phyloP scores from a whole-genome alignment of 2,113 vertebrate species.

The Xiphias gladius region DNA sequence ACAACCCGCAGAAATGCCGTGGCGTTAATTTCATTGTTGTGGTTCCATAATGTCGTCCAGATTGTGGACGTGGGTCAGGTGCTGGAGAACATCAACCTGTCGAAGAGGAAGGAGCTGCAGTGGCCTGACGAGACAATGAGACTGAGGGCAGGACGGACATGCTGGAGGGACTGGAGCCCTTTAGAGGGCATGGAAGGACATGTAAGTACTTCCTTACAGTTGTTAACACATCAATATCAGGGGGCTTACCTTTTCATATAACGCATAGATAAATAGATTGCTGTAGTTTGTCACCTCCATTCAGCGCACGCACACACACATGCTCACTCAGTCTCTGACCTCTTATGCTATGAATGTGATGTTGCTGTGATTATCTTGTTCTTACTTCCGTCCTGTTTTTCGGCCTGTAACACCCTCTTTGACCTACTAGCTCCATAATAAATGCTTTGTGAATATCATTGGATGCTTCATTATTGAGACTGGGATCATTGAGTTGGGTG shows the following conservation, averaged over 20 bases:
- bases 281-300: neutral
- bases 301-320: neutral
- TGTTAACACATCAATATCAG: neutral
- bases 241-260: neutral
- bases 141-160: slow-evolving; percentile 94
- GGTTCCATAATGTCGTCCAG: slow-evolving; percentile 72
- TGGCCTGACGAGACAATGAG: slow-evolving; percentile 97
- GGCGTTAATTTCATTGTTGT: neutral
- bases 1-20: neutral
- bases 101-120: slow-evolving; percentile 97
- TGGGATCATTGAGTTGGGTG: slow-evolving; percentile 97
- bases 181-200: slow-evolving; percentile 99
- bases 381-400: slow-evolving; percentile 8
- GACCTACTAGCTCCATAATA: slow-evolving; percentile 36
- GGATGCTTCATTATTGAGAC: slow-evolving; percentile 90
- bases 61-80: slow-evolving; percentile 94
- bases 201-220: slow-evolving; percentile 83
- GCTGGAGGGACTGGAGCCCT: slow-evolving; percentile 99
- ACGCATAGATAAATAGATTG: neutral
- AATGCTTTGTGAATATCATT: slow-evolving; percentile 18
- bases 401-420: neutral
- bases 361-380: slow-evolving; percentile 10
- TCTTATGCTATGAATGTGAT: slow-evolving; percentile 13
- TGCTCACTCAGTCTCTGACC: neutral
- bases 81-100: slow-evolving; percentile 95